Percentiles rank a stretch among this genome's conserved stretches.
These are phyloP conservation scores for Agrotis exclamationis DNA, from an alignment of 2,888 invertebrate species.

Conservation along the genomic window DNA sequence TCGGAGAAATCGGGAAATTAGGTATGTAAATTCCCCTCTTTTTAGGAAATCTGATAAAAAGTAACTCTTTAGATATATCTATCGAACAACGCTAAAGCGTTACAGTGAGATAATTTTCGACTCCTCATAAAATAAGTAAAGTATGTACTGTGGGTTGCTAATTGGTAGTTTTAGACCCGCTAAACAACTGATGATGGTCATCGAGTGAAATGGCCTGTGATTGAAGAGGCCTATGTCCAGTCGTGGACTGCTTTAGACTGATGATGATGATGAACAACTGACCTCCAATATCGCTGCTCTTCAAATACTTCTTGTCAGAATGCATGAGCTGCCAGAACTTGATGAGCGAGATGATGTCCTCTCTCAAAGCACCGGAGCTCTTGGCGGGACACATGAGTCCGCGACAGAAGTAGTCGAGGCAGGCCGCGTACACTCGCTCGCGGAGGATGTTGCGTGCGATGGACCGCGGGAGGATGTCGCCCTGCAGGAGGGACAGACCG, in stretches of 20 bases:
- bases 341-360: constrained; percentile 97
- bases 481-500: constrained; percentile 98
- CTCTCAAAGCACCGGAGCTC: constrained; percentile 94
- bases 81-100: background rate
- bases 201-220: too few species aligned
- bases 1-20: too few species aligned
- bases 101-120: background rate
- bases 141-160: too few species aligned
- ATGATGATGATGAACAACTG: constrained; percentile 2
- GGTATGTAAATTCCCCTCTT: too few species aligned
- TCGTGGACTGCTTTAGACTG: too few species aligned
- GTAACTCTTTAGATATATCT: too few species aligned
- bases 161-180: too few species aligned
- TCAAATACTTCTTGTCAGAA: constrained; percentile 97
- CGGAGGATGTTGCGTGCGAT: constrained; percentile 97
- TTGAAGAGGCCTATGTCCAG: too few species aligned
- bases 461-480: constrained; percentile 96
- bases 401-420: constrained; percentile 98
- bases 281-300: constrained; percentile 96
- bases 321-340: constrained; percentile 99
- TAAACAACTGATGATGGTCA: too few species aligned
- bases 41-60: too few species aligned
- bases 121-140: background rate
- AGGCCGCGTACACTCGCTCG: constrained; percentile 98
- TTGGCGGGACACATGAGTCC: constrained; percentile 97